A percentile compares a stretch with the other conserved stretches of the same genome.
Conservation (phyloP, 1,140 invertebrate genomes). For the Lasioglossum baleicum region DNA sequence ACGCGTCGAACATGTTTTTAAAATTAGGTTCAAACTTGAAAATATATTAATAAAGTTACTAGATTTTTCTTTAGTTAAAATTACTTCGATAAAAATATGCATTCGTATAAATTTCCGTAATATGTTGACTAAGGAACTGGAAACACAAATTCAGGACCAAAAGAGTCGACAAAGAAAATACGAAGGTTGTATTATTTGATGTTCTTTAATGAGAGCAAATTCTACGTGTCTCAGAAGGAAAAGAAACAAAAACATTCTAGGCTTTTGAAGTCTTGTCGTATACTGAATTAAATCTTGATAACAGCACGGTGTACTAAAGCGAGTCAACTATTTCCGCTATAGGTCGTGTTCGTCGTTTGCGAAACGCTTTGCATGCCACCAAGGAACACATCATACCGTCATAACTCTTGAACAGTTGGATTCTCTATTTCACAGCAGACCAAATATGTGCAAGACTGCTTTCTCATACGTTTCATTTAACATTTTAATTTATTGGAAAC, state of each 20-base stretch:
- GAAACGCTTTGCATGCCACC: background rate
- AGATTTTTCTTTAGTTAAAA: too few species aligned
- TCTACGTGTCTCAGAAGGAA: background rate
- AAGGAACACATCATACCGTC: constrained; percentile 3
- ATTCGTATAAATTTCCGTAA: too few species aligned
- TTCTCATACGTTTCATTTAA: background rate
- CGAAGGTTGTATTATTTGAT: background rate
- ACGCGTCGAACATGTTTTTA: too few species aligned
- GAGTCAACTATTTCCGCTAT: background rate
- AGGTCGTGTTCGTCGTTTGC: constrained; percentile 6
- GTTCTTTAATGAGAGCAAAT: background rate
- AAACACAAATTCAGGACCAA: too few species aligned
- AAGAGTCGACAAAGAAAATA: background rate
- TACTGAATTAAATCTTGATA: constrained; percentile 4
- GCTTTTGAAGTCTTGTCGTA: constrained; percentile 4
- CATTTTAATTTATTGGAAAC: too few species aligned
- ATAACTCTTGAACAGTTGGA: background rate
- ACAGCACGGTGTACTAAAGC: background rate
- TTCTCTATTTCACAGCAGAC: background rate
- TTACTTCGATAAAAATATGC: too few species aligned
- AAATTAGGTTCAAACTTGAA: too few species aligned
- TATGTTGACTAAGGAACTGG: too few species aligned
- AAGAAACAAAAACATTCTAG: background rate
- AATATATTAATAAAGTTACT: too few species aligned
- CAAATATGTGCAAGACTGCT: too few species aligned